These are phyloP conservation scores for Drosophila sechellia DNA, from an alignment of 1,140 invertebrate species.

Conservation along the genomic window DNA sequence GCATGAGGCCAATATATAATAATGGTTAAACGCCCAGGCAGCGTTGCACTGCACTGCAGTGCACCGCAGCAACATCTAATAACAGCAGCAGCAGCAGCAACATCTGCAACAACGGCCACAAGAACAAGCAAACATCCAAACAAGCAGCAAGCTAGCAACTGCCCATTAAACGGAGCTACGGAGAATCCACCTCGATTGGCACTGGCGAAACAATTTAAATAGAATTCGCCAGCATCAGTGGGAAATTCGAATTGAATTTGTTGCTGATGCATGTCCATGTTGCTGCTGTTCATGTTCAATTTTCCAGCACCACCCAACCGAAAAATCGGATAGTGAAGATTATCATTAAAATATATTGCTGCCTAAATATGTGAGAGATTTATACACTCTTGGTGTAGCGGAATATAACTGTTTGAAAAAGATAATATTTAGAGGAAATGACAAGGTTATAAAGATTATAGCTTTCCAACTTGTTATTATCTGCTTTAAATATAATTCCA, in stretches of 20 bases:
- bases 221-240: conserved; percentile 53
- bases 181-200: conserved; percentile 42
- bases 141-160: conserved; percentile 44
- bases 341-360: conserved; percentile 4
- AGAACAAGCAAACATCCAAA: conserved; percentile 2
- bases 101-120: conserved; percentile 11
- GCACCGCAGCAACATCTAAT: conserved; percentile 39
- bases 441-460: too few species aligned
- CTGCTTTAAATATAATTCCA: too few species aligned
- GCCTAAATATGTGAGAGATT: neutral
- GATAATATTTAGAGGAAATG: too few species aligned
- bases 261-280: conserved; percentile 39
- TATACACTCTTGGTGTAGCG: neutral
- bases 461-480: too few species aligned
- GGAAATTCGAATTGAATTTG: conserved; percentile 63
- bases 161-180: conserved; percentile 49
- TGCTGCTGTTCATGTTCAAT: conserved; percentile 39
- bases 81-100: conserved; percentile 28
- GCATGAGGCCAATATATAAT: conserved; percentile 73
- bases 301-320: conserved; percentile 26
- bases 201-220: conserved; percentile 61
- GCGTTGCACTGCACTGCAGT: conserved; percentile 2
- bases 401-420: neutral
- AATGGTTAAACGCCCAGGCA: conserved; percentile 69
- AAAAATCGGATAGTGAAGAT: neutral